Evolutionary conservation across 2,888 invertebrate species (phyloP), one percentile per base, ranked within the genome.

Genomic region (Parnassius orleans): DNA sequence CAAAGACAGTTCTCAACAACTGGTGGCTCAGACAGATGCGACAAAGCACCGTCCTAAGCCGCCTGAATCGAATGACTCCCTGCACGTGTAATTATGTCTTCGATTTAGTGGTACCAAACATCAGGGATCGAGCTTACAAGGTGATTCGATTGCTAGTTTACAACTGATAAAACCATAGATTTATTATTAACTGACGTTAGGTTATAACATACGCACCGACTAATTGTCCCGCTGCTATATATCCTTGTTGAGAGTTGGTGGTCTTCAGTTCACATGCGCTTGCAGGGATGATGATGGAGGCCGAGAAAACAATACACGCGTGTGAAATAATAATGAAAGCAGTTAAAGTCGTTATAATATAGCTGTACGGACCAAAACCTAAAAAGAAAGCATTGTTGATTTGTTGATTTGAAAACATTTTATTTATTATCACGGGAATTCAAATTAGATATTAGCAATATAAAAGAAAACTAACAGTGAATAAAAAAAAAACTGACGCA

Each of bases 241-340:
- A 33, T 0, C 87, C 88, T 62, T 84, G 86, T 65, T 87, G 86
- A 0, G 74, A 70, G 9, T 66, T 66, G 2, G 82, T 86, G 80
- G 78, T 90, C 68, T 67, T 75, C 70, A 84, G 76, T 73, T 92
- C 91, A 66, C 87, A 87, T n/a, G 86, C 85, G 61, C 87, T 85
- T 33, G 83, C 76, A 0, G 87, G 85, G 7, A 88, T 76, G 19
- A 87, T 76, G 61, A 87, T 82, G 44, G 80, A 80, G 64, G 74
- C 80, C n/a, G 79, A 76, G 57, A 78, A 87, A 1, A 76, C 74
- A 33, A 84, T 73, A 69, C 81, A 83, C 0, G 72, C 83, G 64
- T 79, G 81, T 0, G 84, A 72, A n/a, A 88, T 75, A 51, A 86
- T 79, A 5, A 72, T 63, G 9, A 80, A 52, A 0, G 86, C 85